phyloP scores from a whole-genome alignment of 2,797 vertebrate species.

The Enteromius mattozi region DNA sequence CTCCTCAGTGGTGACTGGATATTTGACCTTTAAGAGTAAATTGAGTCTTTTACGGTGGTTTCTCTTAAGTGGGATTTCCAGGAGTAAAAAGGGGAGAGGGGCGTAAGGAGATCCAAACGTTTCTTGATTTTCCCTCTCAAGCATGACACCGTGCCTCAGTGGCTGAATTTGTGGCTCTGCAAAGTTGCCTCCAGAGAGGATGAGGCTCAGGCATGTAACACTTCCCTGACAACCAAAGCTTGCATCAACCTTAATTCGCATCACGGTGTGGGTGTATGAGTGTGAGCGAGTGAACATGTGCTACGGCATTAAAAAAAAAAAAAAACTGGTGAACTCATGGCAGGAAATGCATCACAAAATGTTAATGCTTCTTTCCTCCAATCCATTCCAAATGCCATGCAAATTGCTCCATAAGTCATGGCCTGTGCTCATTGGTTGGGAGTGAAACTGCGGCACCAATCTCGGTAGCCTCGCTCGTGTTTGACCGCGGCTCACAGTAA shows the following conservation, averaged over 20 bases:
- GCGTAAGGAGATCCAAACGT: slow-evolving; percentile 26
- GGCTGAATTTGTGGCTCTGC: slow-evolving; percentile 37
- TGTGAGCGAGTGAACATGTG: slow-evolving; percentile 29
- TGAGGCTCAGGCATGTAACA: slow-evolving; percentile 40
- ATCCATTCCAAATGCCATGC: slow-evolving; percentile 51
- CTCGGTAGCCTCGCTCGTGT: slow-evolving; percentile 28
- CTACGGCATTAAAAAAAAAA: slow-evolving; percentile 12
- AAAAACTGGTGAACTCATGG: slow-evolving; percentile 3
- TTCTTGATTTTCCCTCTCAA: slow-evolving; percentile 55
- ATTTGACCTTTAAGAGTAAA: slow-evolving; percentile 68
- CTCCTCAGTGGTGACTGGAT: slow-evolving; percentile 65
- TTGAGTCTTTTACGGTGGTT: slow-evolving; percentile 66
- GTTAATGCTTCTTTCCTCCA: slow-evolving; percentile 36
- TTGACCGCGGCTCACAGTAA: slow-evolving; percentile 41
- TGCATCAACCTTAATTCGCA: slow-evolving; percentile 14
- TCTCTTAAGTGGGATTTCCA: slow-evolving; percentile 59
- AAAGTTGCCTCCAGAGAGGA: slow-evolving; percentile 36
- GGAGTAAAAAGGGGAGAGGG: slow-evolving; percentile 46
- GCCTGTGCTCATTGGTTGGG: slow-evolving; percentile 43
- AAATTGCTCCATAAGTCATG: slow-evolving; percentile 49
- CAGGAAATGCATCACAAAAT: slow-evolving; percentile 46
- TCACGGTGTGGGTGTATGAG: slow-evolving; percentile 29
- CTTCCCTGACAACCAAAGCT: slow-evolving; percentile 39
- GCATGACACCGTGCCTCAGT: slow-evolving; percentile 47
- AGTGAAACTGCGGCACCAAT: slow-evolving; percentile 23